Base-by-base conservation (phyloP, 2,888 invertebrate species). In the Tholera decimalis region DNA sequence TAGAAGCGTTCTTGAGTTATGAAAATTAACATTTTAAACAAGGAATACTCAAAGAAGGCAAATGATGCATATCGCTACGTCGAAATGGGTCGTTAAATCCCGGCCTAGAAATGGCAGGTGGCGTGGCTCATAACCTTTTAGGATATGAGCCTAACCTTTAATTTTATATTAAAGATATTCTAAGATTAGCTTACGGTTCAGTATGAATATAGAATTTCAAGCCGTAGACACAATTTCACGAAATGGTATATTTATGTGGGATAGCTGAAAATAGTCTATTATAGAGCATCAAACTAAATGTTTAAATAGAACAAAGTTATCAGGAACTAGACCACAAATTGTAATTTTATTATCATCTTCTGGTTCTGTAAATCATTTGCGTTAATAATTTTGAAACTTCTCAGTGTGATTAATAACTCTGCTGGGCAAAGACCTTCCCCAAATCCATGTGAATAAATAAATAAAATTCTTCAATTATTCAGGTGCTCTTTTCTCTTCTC, bases 11-110 rank as follows among this genome's bases (percentile, higher is more conserved):
- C 2, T n/a, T 43, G 1, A 13, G 20, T 18, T 20, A 28, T 9
- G 11, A 39, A 39, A 18, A n/a, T 28, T 20, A 46, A 30, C 0
- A 0, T 18, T 43, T 28, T 0, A 11, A 22, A 6, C 22, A 6
- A n/a, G 20, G 1, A 39, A 60, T 43, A 44, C 8, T 9, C 9
- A 13, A 44, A 1, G 20, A 30, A 13, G 39, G 28, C 9, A 33
- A 66, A 66, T 43, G 46, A 46, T 9, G 63, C 39, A 53, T 53
- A 51, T 35, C 24, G n/a, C 71, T 20, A 44, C 49, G 9, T 0
- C 3, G n/a, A 30, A 62, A 53, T 47, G 51, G 51, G 47, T 68
- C 63, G 39, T 68, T 53, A 72, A 68, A 68, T 68, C 72, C 35
- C n/a, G 5, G 68, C 28, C 72, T 35, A 47, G 22, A 53, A 47